These are phyloP conservation scores for Trypoxylon attenuatum DNA, from an alignment of 2,888 invertebrate species.

Conservation along the genomic window DNA sequence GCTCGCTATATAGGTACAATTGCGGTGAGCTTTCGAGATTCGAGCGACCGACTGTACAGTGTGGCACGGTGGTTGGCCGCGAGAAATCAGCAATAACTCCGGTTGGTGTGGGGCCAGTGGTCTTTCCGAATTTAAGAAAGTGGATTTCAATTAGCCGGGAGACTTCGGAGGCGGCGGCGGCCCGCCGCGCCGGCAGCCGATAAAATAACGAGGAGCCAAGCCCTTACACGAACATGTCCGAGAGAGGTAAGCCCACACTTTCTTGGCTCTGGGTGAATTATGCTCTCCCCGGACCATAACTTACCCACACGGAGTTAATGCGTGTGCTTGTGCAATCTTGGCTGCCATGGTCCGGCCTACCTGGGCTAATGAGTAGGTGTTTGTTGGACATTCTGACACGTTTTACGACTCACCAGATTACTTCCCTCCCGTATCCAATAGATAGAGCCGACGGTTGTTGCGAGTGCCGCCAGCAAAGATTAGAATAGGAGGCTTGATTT, in stretches of 20 bases:
- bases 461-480: conserved; percentile 58
- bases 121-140: conserved; percentile 60
- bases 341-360: conserved; percentile 62
- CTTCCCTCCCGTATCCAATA: conserved; percentile 55
- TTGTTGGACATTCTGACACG: conserved; percentile 72
- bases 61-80: conserved; percentile 21
- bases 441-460: conserved; percentile 55
- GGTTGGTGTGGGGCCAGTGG: conserved; percentile 20
- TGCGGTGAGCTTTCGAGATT: no score
- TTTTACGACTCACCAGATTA: conserved; percentile 73
- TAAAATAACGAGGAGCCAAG: conserved; percentile 65
- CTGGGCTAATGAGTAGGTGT: conserved; percentile 73
- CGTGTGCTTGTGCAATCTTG: conserved; percentile 68
- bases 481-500: conserved; percentile 63
- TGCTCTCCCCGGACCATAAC: conserved; percentile 67
- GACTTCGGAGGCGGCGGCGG: conserved; percentile 50
- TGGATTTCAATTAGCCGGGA: conserved; percentile 65
- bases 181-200: conserved; percentile 61
- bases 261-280: conserved; percentile 67
- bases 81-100: conserved; percentile 33
- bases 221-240: conserved; percentile 58
- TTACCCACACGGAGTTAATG: conserved; percentile 70
- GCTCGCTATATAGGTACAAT: no score
- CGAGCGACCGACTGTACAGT: no score
- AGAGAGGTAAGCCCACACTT: conserved; percentile 60